phyloP scores from a whole-genome alignment of 64 coral and sea anemone genomes.

The Porites lutea region DNA sequence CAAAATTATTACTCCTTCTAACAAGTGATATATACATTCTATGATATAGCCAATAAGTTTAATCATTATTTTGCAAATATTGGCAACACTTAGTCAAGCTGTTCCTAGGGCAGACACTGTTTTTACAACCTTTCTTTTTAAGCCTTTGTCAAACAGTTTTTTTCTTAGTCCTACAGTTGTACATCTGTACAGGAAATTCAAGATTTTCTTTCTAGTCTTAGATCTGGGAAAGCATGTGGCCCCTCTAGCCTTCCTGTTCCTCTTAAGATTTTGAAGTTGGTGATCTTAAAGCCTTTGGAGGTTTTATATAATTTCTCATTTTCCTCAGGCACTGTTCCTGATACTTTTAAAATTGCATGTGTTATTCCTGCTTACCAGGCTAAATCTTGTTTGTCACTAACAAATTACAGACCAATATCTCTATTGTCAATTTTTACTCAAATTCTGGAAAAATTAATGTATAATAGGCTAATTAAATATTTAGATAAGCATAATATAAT shows the following conservation, averaged over 20 bases:
- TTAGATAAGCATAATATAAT: not conserved
- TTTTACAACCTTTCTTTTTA: conserved; percentile 2
- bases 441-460: conserved; percentile 37
- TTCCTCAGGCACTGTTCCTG: conserved; percentile 14
- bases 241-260: not conserved
- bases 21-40: not conserved
- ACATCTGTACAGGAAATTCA: not conserved
- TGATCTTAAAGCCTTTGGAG: conserved; percentile 6
- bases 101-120: not conserved
- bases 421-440: not conserved
- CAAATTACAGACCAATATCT: conserved; percentile 35
- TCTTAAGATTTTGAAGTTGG: not conserved
- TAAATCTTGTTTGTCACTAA: not conserved
- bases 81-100: not conserved
- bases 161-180: not conserved
- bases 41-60: conserved; percentile 42
- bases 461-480: conserved; percentile 17
- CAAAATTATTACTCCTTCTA: conserved; percentile 34
- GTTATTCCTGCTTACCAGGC: conserved; percentile 10
- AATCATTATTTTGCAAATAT: conserved; percentile 31
- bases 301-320: conserved; percentile 15
- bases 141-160: not conserved
- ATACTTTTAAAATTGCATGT: conserved; percentile 23
- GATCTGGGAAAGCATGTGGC: not conserved
- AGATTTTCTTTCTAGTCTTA: not conserved